phyloP scores from a whole-genome alignment of 2,888 invertebrate genomes.

The Oxycera nigricornis region DNA sequence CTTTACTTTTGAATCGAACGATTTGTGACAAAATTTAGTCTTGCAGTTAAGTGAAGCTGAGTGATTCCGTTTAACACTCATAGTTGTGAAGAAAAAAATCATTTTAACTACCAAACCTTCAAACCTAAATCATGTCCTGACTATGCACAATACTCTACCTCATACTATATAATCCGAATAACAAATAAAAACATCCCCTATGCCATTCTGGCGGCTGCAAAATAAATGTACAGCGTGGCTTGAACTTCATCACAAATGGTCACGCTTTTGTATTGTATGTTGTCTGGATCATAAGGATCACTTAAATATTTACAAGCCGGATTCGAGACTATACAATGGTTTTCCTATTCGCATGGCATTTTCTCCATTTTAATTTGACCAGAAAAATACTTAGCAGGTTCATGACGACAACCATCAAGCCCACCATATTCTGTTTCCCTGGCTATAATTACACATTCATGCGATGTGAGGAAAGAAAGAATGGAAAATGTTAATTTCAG shows the following conservation, averaged over 20 bases:
- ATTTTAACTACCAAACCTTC: no score
- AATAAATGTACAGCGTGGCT: not conserved
- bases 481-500: constrained; percentile 35
- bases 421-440: not conserved
- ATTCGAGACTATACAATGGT: not conserved
- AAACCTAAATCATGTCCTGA: no score
- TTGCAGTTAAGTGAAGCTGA: no score
- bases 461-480: constrained; percentile 20
- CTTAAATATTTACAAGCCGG: not conserved
- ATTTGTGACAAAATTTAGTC: no score
- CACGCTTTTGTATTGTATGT: constrained; percentile 1
- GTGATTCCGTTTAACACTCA: no score
- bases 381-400: constrained; percentile 17
- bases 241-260: not conserved
- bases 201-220: no score
- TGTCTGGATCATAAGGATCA: not conserved
- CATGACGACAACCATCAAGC: constrained; percentile 4
- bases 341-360: not conserved
- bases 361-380: constrained; percentile 9
- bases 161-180: not conserved
- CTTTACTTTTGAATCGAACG: no score
- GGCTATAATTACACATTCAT: constrained; percentile 35
- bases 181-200: no score
- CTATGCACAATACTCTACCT: no score
- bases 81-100: no score